A percentile compares a stretch with the other conserved stretches of the same genome.
These are phyloP conservation scores for Arrhopalites spinosus DNA, from an alignment of 2,888 invertebrate species.

Conservation along the genomic window DNA sequence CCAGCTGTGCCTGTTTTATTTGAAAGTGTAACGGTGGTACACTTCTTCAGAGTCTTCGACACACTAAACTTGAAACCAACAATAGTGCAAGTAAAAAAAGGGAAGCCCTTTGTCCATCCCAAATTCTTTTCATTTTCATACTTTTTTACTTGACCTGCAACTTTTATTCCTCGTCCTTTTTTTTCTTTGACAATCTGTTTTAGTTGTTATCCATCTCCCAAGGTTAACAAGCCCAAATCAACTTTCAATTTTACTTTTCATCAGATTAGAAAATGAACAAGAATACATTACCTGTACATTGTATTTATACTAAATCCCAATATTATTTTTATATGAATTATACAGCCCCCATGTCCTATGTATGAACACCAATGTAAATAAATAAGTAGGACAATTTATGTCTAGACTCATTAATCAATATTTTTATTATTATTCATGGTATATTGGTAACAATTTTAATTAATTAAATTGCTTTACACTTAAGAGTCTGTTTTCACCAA, in stretches of 20 bases:
- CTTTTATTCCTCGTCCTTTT: background rate
- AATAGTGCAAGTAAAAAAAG: too few species aligned
- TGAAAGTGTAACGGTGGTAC: constrained; percentile 29
- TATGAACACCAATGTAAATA: too few species aligned
- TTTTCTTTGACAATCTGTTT: background rate
- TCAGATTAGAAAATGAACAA: too few species aligned
- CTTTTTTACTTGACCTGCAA: background rate
- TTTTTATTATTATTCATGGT: background rate
- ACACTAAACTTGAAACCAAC: constrained; percentile 21
- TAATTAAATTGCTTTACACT: background rate
- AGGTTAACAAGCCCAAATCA: constrained; percentile 37
- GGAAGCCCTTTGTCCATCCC: background rate
- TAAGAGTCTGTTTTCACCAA: background rate
- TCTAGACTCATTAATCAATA: background rate
- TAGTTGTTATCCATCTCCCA: constrained; percentile 8
- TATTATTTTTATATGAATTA: too few species aligned
- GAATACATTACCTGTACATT: too few species aligned
- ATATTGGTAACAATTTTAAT: background rate
- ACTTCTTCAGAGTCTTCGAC: constrained; percentile 17
- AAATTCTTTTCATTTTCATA: background rate
- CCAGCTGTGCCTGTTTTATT: background rate
- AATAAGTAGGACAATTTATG: background rate
- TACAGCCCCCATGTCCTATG: too few species aligned
- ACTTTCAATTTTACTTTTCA: constrained; percentile 13
- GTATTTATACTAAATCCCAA: too few species aligned